Percentiles rank a stretch among this genome's conserved stretches.
These are phyloP conservation scores for Alectoris magna DNA, from an alignment of 2,797 vertebrate species.

Conservation along the genomic window DNA sequence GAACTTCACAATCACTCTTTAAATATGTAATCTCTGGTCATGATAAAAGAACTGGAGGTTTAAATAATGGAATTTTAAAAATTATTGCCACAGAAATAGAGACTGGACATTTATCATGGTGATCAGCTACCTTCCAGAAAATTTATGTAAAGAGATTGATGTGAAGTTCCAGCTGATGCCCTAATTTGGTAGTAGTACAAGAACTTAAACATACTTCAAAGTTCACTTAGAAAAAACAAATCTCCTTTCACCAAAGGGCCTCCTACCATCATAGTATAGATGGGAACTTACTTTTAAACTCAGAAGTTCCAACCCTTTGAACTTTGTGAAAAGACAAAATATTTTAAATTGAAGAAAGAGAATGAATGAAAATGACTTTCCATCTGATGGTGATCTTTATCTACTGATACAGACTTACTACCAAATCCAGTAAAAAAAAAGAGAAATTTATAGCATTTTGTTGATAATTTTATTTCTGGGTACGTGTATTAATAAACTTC, in stretches of 20 bases:
- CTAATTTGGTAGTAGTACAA: not conserved
- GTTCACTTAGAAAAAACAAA: not conserved
- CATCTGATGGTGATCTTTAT: conserved; percentile 17
- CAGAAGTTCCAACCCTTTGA: conserved; percentile 2
- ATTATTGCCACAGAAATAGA: conserved; percentile 2
- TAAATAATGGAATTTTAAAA: conserved; percentile 3
- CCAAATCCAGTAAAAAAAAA: not conserved
- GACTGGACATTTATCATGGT: not conserved
- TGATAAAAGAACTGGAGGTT: not conserved
- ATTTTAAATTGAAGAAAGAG: conserved; percentile 40
- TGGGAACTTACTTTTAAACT: not conserved
- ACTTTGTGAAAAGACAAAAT: conserved; percentile 54
- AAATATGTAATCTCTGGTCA: not conserved
- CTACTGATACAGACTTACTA: not conserved
- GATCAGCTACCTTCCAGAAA: not conserved
- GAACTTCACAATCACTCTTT: not conserved
- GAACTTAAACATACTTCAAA: not conserved
- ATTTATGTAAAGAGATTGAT: not conserved
- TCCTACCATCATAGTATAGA: not conserved
- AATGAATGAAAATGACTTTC: conserved; percentile 24
- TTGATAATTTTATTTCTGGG: conserved; percentile 1
- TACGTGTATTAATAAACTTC: conserved; percentile 11
- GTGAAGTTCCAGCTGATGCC: not conserved
- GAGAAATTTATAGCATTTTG: conserved; percentile 13
- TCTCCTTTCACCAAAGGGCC: not conserved